Percentiles rank a stretch among this genome's conserved stretches.
These are phyloP conservation scores for Adrianichthys oophorus DNA, from an alignment of 2,797 vertebrate genomes.

Conservation along the genomic window DNA sequence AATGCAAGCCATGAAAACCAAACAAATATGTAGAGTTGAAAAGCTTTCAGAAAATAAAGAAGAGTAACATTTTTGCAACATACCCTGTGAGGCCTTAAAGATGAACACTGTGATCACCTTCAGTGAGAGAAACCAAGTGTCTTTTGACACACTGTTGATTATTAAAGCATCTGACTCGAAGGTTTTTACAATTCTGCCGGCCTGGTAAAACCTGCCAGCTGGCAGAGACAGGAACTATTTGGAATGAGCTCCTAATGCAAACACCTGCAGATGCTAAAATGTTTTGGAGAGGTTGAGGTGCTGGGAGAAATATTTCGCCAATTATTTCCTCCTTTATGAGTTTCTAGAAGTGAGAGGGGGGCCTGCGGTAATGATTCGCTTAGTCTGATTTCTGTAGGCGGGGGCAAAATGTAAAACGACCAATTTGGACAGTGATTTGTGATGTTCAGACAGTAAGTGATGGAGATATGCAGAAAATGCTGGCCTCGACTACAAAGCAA, in stretches of 20 bases:
- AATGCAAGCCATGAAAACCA: too few relatives aligned
- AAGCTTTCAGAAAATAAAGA: background rate
- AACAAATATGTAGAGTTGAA: too few relatives aligned
- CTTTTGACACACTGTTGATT: constrained; percentile 47
- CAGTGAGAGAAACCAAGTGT: constrained; percentile 24
- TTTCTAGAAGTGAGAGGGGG: constrained; percentile 51
- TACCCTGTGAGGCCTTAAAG: constrained; percentile 7
- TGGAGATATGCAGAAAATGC: constrained; percentile 47
- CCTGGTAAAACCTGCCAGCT: constrained; percentile 40
- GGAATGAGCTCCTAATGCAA: constrained; percentile 30
- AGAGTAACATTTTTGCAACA: background rate
- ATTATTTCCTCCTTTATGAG: constrained; percentile 53
- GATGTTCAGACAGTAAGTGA: constrained; percentile 53
- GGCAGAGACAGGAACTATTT: constrained; percentile 35
- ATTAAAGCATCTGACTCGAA: constrained; percentile 30
- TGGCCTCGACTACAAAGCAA: constrained; percentile 45
- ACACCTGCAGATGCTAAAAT: constrained; percentile 27
- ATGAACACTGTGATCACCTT: constrained; percentile 19
- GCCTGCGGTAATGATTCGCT: constrained; percentile 50
- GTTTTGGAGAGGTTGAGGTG: constrained; percentile 34
- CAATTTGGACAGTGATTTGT: constrained; percentile 65
- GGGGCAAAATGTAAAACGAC: constrained; percentile 54
- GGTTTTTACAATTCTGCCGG: constrained; percentile 40
- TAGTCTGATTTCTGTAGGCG: constrained; percentile 37
- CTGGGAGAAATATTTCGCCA: constrained; percentile 43